Percentiles rank a stretch among this genome's conserved stretches.
Conservation (phyloP, 2,113 vertebrate genomes). For the Nestor notabilis region DNA sequence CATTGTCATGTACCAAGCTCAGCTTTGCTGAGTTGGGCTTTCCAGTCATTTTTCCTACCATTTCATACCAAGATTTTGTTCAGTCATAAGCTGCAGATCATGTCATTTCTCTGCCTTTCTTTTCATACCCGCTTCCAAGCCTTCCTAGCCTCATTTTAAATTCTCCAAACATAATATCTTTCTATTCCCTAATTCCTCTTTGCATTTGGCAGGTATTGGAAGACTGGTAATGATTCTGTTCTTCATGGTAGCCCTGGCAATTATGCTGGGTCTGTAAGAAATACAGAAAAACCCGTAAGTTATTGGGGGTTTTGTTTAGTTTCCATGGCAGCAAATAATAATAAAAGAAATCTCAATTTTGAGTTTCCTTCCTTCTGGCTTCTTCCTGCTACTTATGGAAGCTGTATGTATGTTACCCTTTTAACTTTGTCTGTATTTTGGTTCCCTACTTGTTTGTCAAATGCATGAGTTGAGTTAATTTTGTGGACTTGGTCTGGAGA, state of each 20-base stretch:
- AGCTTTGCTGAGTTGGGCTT: background rate
- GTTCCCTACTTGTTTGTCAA: background rate
- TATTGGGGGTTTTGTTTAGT: background rate
- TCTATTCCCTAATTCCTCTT: background rate
- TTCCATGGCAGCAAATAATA: background rate
- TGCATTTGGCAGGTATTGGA: background rate
- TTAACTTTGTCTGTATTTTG: background rate
- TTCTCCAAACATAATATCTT: background rate
- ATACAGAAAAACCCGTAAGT: background rate
- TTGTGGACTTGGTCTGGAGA: background rate
- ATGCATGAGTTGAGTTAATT: background rate
- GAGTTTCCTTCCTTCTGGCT: background rate
- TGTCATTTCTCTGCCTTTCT: background rate
- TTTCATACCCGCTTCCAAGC: background rate
- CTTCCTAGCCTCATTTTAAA: background rate
- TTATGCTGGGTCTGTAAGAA: background rate
- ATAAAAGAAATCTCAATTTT: background rate
- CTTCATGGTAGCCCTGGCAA: background rate
- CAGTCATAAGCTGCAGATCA: background rate
- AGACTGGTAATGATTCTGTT: background rate
- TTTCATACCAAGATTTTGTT: background rate
- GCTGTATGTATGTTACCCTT: background rate
- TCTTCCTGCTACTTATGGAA: background rate
- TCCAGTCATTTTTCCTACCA: background rate
- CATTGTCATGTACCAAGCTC: background rate